Base-by-base conservation (phyloP, 1,140 invertebrate genomes). In the Zelostemma sp. region DNA sequence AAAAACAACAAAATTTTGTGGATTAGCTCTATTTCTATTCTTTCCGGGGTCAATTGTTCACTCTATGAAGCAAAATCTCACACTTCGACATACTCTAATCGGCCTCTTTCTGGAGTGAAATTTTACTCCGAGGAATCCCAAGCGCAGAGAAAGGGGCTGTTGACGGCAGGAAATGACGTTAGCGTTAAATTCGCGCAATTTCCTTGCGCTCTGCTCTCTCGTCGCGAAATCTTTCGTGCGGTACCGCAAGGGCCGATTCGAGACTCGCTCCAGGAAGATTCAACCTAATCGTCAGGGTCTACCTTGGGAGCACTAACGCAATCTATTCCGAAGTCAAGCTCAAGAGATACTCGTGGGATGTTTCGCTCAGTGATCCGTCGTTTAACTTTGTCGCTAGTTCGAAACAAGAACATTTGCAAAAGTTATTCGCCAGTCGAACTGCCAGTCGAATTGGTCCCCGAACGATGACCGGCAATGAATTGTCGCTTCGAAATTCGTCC, bases 361-460 rank as follows among this genome's bases (percentile, higher is more conserved):
- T 72, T 72, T 72, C 63, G 53, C 60, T 56, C 67, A 55, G 74
- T 76, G 77, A 79, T 79, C 75, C 72, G 76, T 79, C 69, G 77
- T 71, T 79, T 74, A 76, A 79, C 77, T 79, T 79, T 47, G 18
- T 51, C 72, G 66, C 72, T 73, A 74, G 70, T 75, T 76, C 68
- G 60, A 65, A 74, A 76, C 67, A 74, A 74, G 68, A 75, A 53
- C 68, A 71, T 72, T 76, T 70, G 69, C 75, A 72, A 74, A 79
- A 79, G 75, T 79, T 77, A 72, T 70, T n/a, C n/a, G n/a, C n/a
- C n/a, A n/a, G n/a, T 68, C 64, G 47, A 68, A 51, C 53, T 33
- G 25, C 19, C 17, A 12, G 38, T 55, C 45, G 51, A 65, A 72
- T 68, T 64, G 64, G 56, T 72, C 70, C 70, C 70, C 11, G 53